Evolutionary conservation across 2,113 vertebrate species (phyloP).

Genomic region (Chloropsis cyanopogon): DNA sequence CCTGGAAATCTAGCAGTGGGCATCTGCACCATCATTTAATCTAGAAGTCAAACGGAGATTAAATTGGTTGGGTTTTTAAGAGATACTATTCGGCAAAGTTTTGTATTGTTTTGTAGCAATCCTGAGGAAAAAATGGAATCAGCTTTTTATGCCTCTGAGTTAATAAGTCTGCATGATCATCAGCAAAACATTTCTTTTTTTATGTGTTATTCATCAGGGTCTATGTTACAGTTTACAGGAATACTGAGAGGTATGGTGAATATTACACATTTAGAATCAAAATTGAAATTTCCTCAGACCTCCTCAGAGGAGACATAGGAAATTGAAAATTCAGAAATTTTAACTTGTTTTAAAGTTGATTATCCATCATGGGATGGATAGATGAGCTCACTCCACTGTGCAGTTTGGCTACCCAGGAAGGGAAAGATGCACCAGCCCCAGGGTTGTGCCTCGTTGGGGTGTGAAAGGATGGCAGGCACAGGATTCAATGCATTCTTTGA

Average conservation of each 20-base stretch:
- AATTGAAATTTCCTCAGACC: neutral
- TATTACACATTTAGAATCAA: neutral
- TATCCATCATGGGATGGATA: neutral
- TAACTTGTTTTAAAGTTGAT: neutral
- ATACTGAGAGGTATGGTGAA: neutral
- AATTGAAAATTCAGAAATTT: neutral
- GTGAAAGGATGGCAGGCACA: neutral
- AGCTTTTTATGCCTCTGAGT: neutral
- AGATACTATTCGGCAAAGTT: neutral
- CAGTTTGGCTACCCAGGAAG: neutral
- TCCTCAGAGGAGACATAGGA: neutral
- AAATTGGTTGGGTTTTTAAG: neutral
- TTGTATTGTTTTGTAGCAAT: neutral
- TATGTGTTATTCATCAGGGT: neutral
- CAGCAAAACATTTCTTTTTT: neutral
- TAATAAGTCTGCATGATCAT: neutral
- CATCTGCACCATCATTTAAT: neutral
- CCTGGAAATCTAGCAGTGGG: neutral
- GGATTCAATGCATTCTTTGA: neutral
- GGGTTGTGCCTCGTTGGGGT: accelerated
- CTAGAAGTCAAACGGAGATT: neutral
- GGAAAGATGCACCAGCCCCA: neutral
- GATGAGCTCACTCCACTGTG: neutral
- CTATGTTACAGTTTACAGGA: neutral
- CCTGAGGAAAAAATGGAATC: neutral